Base-by-base conservation (phyloP, 2,888 invertebrate species). In the Oxycera nigricornis region DNA sequence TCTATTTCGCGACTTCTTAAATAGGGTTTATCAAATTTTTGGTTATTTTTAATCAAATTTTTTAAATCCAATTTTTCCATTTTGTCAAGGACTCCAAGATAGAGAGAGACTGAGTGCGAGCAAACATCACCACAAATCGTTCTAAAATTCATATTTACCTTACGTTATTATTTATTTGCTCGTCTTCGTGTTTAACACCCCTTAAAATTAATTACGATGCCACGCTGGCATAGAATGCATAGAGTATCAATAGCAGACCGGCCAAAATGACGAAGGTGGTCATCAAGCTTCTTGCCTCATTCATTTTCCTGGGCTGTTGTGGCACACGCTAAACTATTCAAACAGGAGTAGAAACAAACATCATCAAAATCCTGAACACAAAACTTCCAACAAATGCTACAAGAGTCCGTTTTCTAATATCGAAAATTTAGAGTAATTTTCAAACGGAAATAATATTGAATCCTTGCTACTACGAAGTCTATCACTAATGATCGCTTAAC, bases 231-330 rank as follows among this genome's bases (percentile, higher is more conserved):
- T 92, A 92, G 79, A 92, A 88, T 67, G 91, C 86, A 88, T 91
- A 92, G 77, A 92, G 87, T 76, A 91, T 88, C 80, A 90, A 88
- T 76, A 92, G 87, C 74, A 92, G 87, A 73, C 90, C 87, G 81
- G 91, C 88, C 82, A 92, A 86, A 83, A 92, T 92, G 78, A 91
- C 83, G 83, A 91, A 92, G 79, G 92, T 92, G 83, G 91, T 91
- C 81, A 91, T 86, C 79, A 92, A 88, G 85, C 88, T 91, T 79
- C 87, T 89, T 79, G 91, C 89, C 86, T 92, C 91, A 84, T 82
- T 84, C 84, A 84, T 84, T 77, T 80, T 76, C 28, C 59, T 46
- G 67, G 22, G 30, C 24, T 57, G 59, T 39, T 72, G 28, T 46
- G 20, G 55, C n/a, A 24, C 11, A 26, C 17, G 31, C 59, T 72